These are phyloP conservation scores for Parnassius mnemosyne DNA, from an alignment of 2,888 invertebrate genomes.

Conservation along the genomic window DNA sequence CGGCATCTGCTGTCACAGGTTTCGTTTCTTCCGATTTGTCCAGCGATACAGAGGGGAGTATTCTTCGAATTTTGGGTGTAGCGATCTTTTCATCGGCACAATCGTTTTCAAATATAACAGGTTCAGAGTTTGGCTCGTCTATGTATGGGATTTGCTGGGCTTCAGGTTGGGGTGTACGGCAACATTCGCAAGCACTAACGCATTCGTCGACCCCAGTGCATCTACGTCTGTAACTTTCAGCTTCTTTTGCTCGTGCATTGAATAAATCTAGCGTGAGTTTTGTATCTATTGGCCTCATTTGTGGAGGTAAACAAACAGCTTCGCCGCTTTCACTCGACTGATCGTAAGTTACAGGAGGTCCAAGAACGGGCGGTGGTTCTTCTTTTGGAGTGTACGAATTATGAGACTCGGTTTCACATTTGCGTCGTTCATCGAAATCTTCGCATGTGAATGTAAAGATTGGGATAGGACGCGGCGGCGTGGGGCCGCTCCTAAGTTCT, in stretches of 20 bases:
- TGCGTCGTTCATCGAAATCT: constrained; percentile 59
- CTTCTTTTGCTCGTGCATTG: constrained; percentile 45
- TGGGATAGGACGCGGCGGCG: constrained; percentile 55
- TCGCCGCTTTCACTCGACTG: constrained; percentile 61
- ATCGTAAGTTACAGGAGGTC: constrained; percentile 51
- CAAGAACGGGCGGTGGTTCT: constrained; percentile 51
- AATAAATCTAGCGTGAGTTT: constrained; percentile 64
- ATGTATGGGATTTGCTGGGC: constrained; percentile 68
- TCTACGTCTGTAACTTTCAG: constrained; percentile 50
- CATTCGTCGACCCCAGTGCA: constrained; percentile 67
- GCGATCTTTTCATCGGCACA: constrained; percentile 48
- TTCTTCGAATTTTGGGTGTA: constrained; percentile 67
- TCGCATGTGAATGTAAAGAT: constrained; percentile 73
- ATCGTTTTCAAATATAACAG: constrained; percentile 70
- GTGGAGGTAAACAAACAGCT: constrained; percentile 56
- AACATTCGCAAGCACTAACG: constrained; percentile 71
- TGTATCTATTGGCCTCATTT: constrained; percentile 68
- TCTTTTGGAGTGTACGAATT: constrained; percentile 43
- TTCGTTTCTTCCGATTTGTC: constrained; percentile 58
- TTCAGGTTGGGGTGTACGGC: constrained; percentile 71
- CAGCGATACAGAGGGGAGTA: constrained; percentile 67
- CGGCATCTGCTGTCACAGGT: constrained; percentile 62
- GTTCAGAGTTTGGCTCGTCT: constrained; percentile 71
- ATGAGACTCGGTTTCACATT: constrained; percentile 39
- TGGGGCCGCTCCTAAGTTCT: constrained; percentile 45